Evolutionary conservation across 2,888 invertebrate genomes (phyloP).

Genomic region (Emmelina monodactyla): DNA sequence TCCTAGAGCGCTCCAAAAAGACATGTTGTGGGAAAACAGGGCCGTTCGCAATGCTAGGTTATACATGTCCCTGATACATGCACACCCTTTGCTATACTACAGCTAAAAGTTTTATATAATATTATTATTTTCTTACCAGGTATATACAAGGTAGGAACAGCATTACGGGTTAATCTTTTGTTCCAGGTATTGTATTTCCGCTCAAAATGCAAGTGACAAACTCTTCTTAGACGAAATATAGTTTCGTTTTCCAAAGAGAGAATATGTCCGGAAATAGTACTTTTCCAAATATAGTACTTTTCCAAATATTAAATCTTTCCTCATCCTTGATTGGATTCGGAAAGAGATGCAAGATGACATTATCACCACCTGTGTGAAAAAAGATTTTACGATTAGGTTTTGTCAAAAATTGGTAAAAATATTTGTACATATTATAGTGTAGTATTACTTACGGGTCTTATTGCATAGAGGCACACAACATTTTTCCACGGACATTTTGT

Average conservation of each 20-base stretch:
- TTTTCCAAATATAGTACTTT: slow-evolving; percentile 2
- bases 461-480: slow-evolving; percentile 1
- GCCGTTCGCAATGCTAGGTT: too few relatives aligned
- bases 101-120: neutral
- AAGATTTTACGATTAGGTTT: neutral
- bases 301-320: slow-evolving; percentile 3
- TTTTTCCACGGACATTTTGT: neutral
- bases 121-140: neutral
- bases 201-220: slow-evolving; percentile 6
- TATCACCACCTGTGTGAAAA: slow-evolving; percentile 1
- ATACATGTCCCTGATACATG: neutral
- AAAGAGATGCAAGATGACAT: slow-evolving; percentile 1
- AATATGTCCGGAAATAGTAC: slow-evolving; percentile 2
- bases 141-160: slow-evolving; percentile 4
- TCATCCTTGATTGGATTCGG: slow-evolving; percentile 3
- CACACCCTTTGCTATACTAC: neutral
- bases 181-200: slow-evolving; percentile 1
- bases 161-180: slow-evolving; percentile 5
- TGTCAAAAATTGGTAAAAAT: neutral
- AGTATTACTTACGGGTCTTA: neutral
- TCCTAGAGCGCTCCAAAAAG: too few relatives aligned
- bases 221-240: slow-evolving; percentile 4
- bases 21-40: too few relatives aligned
- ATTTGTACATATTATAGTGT: neutral
- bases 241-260: neutral